Percentiles rank a stretch among this genome's conserved stretches.
These are phyloP conservation scores for Parnassius smintheus DNA, from an alignment of 2,888 invertebrate genomes.

Conservation along the genomic window DNA sequence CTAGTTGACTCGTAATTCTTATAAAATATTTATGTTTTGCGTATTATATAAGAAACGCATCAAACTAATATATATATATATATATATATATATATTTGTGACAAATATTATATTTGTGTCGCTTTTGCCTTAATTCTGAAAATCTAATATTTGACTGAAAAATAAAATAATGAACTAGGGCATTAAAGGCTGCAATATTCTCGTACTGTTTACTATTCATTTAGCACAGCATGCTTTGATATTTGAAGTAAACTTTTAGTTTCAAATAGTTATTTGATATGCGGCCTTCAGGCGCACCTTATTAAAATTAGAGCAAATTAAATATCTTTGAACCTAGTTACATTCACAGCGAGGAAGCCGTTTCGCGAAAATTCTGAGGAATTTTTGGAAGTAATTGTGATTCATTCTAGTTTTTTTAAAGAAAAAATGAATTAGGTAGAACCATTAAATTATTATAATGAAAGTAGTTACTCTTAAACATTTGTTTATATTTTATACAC, in stretches of 20 bases:
- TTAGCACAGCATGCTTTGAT: slow-evolving; percentile 10
- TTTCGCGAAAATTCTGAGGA: slow-evolving; percentile 9
- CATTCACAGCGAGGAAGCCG: slow-evolving; percentile 16
- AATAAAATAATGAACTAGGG: not conserved
- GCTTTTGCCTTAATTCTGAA: not conserved
- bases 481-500: too few species aligned
- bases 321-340: slow-evolving; percentile 21
- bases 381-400: too few species aligned
- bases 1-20: not conserved
- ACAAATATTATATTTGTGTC: not conserved
- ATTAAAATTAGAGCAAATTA: slow-evolving; percentile 28
- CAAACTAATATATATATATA: too few species aligned
- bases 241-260: slow-evolving; percentile 18
- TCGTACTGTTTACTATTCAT: slow-evolving; percentile 13
- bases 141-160: not conserved
- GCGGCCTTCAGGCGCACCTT: slow-evolving; percentile 20
- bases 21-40: not conserved
- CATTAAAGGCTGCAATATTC: not conserved
- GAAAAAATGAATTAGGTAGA: too few species aligned
- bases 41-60: too few species aligned
- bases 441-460: too few species aligned
- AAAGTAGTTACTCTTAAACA: too few species aligned
- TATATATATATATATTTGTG: not conserved
- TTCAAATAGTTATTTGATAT: slow-evolving; percentile 21
- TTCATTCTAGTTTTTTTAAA: too few species aligned